Evolutionary conservation across 2,888 invertebrate species (phyloP).

Genomic region (Sialis fuliginosa): DNA sequence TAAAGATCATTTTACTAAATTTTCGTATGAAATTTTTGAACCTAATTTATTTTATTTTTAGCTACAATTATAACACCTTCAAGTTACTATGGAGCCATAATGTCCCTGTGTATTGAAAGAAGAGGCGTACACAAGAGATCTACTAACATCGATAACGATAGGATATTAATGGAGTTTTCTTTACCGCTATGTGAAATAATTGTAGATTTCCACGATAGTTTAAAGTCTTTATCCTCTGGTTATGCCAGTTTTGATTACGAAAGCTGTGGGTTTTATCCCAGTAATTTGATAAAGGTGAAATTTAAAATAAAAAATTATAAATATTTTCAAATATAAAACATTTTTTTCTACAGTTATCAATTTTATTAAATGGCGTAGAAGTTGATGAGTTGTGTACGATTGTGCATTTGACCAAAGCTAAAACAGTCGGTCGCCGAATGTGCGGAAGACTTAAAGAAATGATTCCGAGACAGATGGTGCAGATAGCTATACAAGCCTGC

Average conservation of each 20-base stretch:
- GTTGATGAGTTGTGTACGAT: slow-evolving; percentile 77
- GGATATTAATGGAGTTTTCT: slow-evolving; percentile 64
- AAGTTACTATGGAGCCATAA: slow-evolving; percentile 49
- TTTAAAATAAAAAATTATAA: background rate
- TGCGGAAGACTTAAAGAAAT: slow-evolving; percentile 61
- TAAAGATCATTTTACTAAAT: background rate
- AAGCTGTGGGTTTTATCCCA: slow-evolving; percentile 61
- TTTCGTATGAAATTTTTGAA: background rate
- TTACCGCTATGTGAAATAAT: slow-evolving; percentile 88
- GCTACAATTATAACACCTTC: slow-evolving; percentile 82
- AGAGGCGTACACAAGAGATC: slow-evolving; percentile 53
- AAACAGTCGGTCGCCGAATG: slow-evolving; percentile 44
- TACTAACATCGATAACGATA: slow-evolving; percentile 61
- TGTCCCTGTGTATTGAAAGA: slow-evolving; percentile 54
- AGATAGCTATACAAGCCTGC: slow-evolving; percentile 74
- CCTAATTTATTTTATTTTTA: slow-evolving; percentile 14
- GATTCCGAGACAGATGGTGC: slow-evolving; percentile 77
- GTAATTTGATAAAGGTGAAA: slow-evolving; percentile 62
- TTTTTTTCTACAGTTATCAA: slow-evolving; percentile 41
- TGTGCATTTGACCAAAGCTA: slow-evolving; percentile 53
- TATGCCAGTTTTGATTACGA: slow-evolving; percentile 94
- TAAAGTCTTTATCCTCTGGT: slow-evolving; percentile 82
- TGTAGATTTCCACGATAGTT: slow-evolving; percentile 81
- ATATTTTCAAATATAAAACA: background rate
- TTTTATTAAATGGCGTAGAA: slow-evolving; percentile 57